Percentiles rank a stretch among this genome's conserved stretches.
These are phyloP conservation scores for Epizoanthus rinbou DNA, from an alignment of 92 coral and sea anemone species.

Conservation along the genomic window DNA sequence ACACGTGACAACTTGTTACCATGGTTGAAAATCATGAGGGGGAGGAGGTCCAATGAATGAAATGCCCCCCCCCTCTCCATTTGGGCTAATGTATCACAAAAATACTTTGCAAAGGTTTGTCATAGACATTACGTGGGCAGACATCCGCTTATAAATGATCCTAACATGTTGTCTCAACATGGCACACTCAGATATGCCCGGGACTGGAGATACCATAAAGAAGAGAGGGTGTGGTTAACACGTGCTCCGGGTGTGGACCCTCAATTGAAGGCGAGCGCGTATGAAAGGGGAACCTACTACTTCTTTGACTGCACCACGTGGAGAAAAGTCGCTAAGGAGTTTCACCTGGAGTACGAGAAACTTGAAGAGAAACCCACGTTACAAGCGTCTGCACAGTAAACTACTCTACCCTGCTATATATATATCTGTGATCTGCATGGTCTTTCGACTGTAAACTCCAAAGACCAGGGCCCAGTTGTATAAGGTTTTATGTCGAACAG, in stretches of 20 bases:
- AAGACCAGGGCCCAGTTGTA: too few species aligned
- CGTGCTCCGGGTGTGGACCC: conserved; percentile 99
- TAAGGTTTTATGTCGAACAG: too few species aligned
- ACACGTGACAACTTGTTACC: too few species aligned
- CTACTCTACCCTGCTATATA: neutral
- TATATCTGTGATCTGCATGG: too few species aligned
- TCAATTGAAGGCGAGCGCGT: conserved; percentile 80
- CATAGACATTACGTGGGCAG: too few species aligned
- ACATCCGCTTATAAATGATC: too few species aligned
- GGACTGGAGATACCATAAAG: conserved; percentile 99
- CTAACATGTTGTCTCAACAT: neutral
- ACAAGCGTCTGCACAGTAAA: conserved; percentile 82
- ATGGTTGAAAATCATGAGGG: too few species aligned
- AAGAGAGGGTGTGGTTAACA: conserved; percentile 96
- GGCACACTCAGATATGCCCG: conserved; percentile 84
- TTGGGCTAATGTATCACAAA: too few species aligned
- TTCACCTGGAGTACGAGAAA: conserved; percentile 95
- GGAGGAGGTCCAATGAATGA: too few species aligned
- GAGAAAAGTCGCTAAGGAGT: conserved; percentile 95
- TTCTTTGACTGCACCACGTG: conserved; percentile 95
- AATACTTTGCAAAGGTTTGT: too few species aligned
- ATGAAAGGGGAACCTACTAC: conserved; percentile 95
- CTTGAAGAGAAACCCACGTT: conserved; percentile 95
- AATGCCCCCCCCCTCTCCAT: too few species aligned
- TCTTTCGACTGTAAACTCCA: too few species aligned